A percentile compares a stretch with the other conserved stretches of the same genome.
These are phyloP conservation scores for Ophion ellenae DNA, from an alignment of 2,888 invertebrate genomes.

Conservation along the genomic window DNA sequence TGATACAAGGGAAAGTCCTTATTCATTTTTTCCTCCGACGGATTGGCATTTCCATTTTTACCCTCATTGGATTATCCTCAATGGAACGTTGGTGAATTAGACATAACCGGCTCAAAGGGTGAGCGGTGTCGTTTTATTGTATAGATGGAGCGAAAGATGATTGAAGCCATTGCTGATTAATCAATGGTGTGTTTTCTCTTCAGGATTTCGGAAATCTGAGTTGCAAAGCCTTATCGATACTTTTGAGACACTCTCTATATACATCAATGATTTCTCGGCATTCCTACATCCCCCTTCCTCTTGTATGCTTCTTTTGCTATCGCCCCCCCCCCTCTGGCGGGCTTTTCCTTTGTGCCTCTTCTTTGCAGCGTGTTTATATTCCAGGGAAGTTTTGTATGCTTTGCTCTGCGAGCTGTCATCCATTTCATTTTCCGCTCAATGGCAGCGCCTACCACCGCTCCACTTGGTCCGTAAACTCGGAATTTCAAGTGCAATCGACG, in stretches of 20 bases:
- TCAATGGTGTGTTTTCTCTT: neutral
- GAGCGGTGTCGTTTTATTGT: no score
- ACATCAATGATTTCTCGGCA: neutral
- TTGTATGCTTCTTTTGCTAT: neutral
- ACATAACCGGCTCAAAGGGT: neutral
- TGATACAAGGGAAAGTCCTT: neutral
- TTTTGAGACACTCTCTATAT: neutral
- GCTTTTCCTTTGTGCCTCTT: neutral
- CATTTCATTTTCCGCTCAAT: slow-evolving; percentile 9
- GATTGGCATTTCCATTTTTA: neutral
- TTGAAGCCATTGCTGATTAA: no score
- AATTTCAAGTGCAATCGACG: neutral
- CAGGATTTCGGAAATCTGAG: neutral
- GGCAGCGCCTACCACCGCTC: neutral
- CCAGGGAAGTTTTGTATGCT: neutral
- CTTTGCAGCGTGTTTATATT: neutral
- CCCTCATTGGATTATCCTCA: neutral
- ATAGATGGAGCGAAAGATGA: no score
- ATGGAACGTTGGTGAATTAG: neutral
- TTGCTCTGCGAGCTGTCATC: neutral
- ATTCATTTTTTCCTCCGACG: neutral
- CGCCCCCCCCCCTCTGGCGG: neutral
- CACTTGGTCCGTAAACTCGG: neutral
- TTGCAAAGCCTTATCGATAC: neutral
- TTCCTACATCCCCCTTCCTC: neutral